Percentiles rank a stretch among this genome's conserved stretches.
These are phyloP conservation scores for Mormyrus proboscirostris DNA, from an alignment of 2,797 vertebrate genomes.

Conservation along the genomic window DNA sequence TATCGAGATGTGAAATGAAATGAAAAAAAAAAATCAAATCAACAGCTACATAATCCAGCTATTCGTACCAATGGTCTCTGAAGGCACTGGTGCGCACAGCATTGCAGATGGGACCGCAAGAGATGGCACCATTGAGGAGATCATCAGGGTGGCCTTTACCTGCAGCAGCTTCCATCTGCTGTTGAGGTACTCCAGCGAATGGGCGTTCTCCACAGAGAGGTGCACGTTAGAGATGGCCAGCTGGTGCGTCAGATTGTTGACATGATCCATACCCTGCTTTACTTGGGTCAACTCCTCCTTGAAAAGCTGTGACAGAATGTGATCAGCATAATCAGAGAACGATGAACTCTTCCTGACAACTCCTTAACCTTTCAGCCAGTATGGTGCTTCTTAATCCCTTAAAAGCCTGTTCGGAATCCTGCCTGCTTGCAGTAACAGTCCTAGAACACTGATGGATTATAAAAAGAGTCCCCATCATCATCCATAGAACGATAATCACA, in stretches of 20 bases:
- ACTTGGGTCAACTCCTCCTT: constrained; percentile 68
- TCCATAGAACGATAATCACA: neutral
- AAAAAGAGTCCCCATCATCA: neutral
- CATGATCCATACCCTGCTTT: constrained; percentile 65
- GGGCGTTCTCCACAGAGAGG: constrained; percentile 68
- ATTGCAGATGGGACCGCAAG: neutral
- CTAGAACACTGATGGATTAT: neutral
- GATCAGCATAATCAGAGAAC: neutral
- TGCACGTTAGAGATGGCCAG: constrained; percentile 71
- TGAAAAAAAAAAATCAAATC: neutral
- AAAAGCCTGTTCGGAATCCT: neutral
- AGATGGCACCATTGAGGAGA: neutral
- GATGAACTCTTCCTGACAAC: neutral
- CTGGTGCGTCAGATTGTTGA: constrained; percentile 70
- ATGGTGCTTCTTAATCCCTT: neutral
- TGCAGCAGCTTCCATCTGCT: constrained; percentile 68
- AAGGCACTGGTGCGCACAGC: neutral
- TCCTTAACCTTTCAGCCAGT: neutral
- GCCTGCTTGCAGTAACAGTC: neutral
- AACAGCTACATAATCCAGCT: neutral
- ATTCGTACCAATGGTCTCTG: neutral
- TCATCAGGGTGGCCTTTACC: constrained; percentile 42
- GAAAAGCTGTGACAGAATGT: constrained; percentile 54
- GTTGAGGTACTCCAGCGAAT: constrained; percentile 66
- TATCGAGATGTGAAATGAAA: neutral